Evolutionary conservation across 2,113 vertebrate species (phyloP), one percentile per base, ranked within the genome.

Genomic region (Charina bottae): DNA sequence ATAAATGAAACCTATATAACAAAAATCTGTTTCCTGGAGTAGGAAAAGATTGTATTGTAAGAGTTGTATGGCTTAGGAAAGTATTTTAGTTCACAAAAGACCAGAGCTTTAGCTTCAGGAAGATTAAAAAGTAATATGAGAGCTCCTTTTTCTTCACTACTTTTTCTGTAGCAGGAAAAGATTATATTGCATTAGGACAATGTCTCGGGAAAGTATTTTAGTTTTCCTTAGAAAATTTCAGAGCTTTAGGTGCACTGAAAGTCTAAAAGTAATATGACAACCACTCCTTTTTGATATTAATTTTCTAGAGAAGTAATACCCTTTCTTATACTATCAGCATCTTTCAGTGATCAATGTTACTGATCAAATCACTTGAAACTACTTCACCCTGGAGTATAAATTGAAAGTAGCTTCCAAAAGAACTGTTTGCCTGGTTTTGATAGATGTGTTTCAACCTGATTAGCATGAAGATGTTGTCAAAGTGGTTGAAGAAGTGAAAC

Each of bases 1-100:
- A 62, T 64, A 89, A 92, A 88, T 88, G 90, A 59, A 92, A 58
- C 55, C 4, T 83, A 60, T 88, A 53, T 83, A 84, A 56, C 33
- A 78, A 56, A 83, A 62, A 60, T 83, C 54, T 84, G 59, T 58
- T 83, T 83, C 28, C 56, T 92, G 21, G n/a, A 84, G 19, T 46
- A 37, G 15, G 37, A 87, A 89, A 84, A 62, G 7, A 53, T 62
- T 33, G 68, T 26, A 28, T 11, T 37, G n/a, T 91, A 42, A 21
- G 21, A 83, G 17, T 53, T 62, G 5, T 46, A 33, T 42, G 42
- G 42, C 17, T 90, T 21, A 56, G 84, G 60, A 87, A 64, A n/a
- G n/a, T 64, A 56, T 91, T 91, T n/a, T 37, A 28, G 17, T 72
- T 87, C 85, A 49, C 28, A 68, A 58, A 90, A 91, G 46, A 12